A percentile compares a stretch with the other conserved stretches of the same genome.
Conservation (phyloP, 2,113 vertebrate species). For the Chroicocephalus ridibundus region DNA sequence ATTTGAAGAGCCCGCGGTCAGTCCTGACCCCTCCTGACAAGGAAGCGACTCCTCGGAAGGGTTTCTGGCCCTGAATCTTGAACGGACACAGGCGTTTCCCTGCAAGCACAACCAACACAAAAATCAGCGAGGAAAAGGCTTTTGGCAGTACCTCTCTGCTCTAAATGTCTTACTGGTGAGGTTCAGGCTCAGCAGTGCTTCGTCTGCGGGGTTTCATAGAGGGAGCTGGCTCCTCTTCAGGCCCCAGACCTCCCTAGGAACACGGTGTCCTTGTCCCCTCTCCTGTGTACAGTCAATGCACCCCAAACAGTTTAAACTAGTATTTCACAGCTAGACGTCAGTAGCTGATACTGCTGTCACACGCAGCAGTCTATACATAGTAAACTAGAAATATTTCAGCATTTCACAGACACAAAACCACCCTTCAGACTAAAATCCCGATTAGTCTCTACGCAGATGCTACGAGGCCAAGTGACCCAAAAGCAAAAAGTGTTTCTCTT, state of each 20-base stretch:
- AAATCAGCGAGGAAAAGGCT: background rate
- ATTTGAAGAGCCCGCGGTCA: fast-evolving
- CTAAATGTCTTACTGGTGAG: background rate
- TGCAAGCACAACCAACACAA: background rate
- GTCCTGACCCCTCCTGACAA: background rate
- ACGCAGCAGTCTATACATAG: fast-evolving
- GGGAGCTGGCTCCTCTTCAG: background rate
- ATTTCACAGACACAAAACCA: background rate
- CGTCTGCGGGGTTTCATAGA: background rate
- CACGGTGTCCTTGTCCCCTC: background rate
- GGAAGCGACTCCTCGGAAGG: no score
- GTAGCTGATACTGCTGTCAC: background rate
- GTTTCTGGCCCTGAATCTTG: fast-evolving
- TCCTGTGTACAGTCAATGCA: fast-evolving
- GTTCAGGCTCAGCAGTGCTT: background rate
- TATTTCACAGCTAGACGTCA: background rate
- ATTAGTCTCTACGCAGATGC: no score
- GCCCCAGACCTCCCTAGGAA: background rate
- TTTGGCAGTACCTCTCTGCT: background rate
- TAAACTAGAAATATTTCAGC: background rate
- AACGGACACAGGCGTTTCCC: background rate
- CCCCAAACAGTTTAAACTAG: background rate
- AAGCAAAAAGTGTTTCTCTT: background rate
- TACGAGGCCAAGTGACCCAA: no score
- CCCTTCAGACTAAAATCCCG: background rate